phyloP scores from a whole-genome alignment of 2,888 invertebrate genomes.

The Dasysyrphus tricinctus region DNA sequence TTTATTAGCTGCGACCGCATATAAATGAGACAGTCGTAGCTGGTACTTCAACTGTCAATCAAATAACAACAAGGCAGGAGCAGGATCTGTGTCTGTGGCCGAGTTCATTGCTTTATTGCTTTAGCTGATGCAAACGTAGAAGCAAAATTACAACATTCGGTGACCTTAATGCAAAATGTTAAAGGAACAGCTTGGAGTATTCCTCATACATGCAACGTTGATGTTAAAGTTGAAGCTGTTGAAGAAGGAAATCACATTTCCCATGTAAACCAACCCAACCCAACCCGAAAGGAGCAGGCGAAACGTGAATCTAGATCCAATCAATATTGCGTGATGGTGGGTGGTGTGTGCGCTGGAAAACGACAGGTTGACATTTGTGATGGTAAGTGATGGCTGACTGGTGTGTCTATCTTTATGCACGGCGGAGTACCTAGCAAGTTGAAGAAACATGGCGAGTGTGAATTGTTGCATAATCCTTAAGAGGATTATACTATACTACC shows the following conservation, averaged over 20 bases:
- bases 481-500: no score
- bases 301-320: slow-evolving; percentile 49
- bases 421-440: background rate
- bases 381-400: slow-evolving; percentile 12
- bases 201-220: background rate
- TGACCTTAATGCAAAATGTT: background rate
- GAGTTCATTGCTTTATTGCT: slow-evolving; percentile 64
- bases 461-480: background rate
- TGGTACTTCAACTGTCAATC: slow-evolving; percentile 35
- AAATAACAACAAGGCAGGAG: slow-evolving; percentile 1
- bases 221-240: background rate
- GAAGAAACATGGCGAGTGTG: background rate
- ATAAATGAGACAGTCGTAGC: slow-evolving; percentile 52
- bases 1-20: slow-evolving; percentile 69
- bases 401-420: background rate
- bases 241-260: slow-evolving; percentile 6
- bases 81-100: background rate
- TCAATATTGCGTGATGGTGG: slow-evolving; percentile 60
- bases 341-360: slow-evolving; percentile 27
- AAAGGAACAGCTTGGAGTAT: background rate
- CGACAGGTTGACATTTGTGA: slow-evolving; percentile 46
- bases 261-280: background rate
- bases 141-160: slow-evolving; percentile 6
- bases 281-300: no score
- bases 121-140: slow-evolving; percentile 19